Evolutionary conservation across 2,797 vertebrate species (phyloP).

Genomic region (Hemibagrus guttatus): DNA sequence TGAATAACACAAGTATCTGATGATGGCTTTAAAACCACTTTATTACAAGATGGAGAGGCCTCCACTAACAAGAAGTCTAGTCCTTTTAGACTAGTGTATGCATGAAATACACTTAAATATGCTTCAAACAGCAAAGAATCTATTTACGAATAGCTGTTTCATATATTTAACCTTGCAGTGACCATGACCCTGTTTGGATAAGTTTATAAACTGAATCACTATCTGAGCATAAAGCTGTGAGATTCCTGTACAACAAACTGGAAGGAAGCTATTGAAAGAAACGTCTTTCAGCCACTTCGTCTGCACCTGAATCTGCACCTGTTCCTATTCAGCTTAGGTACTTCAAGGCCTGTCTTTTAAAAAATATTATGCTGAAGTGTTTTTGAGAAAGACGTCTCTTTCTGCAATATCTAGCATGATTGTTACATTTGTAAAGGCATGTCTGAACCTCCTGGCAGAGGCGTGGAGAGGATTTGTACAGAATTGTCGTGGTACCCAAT

Average conservation of each 20-base stretch:
- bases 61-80: not conserved
- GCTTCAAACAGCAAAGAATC: not conserved
- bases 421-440: too few relatives aligned
- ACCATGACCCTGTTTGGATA: not conserved
- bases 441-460: not conserved
- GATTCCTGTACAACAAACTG: too few relatives aligned
- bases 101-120: not conserved
- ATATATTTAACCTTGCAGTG: too few relatives aligned
- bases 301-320: not conserved
- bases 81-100: not conserved
- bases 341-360: too few relatives aligned
- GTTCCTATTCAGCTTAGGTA: not conserved
- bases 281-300: too few relatives aligned
- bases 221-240: too few relatives aligned
- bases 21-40: not conserved
- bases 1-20: not conserved
- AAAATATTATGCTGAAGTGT: too few relatives aligned
- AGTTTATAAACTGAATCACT: not conserved
- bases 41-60: not conserved
- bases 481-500: too few relatives aligned
- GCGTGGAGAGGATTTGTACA: too few relatives aligned
- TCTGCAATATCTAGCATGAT: too few relatives aligned
- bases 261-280: too few relatives aligned
- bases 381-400: too few relatives aligned
- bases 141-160: not conserved